Percentiles rank a stretch among this genome's conserved stretches.
phyloP scores from a whole-genome alignment of 2,888 invertebrate genomes.

The Terebella lapidaria region DNA sequence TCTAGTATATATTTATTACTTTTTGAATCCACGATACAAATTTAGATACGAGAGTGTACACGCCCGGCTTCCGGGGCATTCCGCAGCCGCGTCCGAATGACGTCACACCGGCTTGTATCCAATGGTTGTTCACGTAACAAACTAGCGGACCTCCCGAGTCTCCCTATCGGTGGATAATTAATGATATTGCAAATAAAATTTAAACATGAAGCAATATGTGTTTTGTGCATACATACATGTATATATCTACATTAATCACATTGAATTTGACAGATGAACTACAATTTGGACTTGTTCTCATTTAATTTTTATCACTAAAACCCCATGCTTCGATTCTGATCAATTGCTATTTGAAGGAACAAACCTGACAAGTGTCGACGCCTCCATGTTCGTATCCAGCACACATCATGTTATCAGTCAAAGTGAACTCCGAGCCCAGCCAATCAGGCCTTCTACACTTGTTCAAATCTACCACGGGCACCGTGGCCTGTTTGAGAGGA shows the following conservation, averaged over 20 bases:
- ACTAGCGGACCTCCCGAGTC: constrained; percentile 26
- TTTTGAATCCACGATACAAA: constrained; percentile 20
- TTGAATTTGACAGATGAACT: no score
- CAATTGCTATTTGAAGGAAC: no score
- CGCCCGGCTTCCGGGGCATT: constrained; percentile 23
- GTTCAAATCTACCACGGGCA: constrained; percentile 18
- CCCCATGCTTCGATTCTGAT: no score
- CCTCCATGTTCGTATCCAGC: constrained; percentile 26
- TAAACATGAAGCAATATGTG: not conserved
- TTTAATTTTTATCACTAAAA: no score
- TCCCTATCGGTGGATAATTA: constrained; percentile 19
- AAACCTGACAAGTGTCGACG: constrained; percentile 27
- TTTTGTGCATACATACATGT: no score
- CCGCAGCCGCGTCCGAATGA: constrained; percentile 27
- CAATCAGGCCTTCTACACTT: constrained; percentile 20
- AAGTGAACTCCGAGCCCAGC: constrained; percentile 24
- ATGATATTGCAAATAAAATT: not conserved
- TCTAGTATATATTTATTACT: constrained; percentile 2
- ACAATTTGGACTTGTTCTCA: no score
- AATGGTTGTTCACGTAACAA: constrained; percentile 19
- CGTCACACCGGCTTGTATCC: constrained; percentile 25
- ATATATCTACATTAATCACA: no score
- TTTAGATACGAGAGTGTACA: constrained; percentile 23
- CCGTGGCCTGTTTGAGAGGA: constrained; percentile 23
- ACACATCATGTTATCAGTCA: constrained; percentile 26